phyloP scores from a whole-genome alignment of 1,140 invertebrate genomes.

The Saxidomus purpurata region DNA sequence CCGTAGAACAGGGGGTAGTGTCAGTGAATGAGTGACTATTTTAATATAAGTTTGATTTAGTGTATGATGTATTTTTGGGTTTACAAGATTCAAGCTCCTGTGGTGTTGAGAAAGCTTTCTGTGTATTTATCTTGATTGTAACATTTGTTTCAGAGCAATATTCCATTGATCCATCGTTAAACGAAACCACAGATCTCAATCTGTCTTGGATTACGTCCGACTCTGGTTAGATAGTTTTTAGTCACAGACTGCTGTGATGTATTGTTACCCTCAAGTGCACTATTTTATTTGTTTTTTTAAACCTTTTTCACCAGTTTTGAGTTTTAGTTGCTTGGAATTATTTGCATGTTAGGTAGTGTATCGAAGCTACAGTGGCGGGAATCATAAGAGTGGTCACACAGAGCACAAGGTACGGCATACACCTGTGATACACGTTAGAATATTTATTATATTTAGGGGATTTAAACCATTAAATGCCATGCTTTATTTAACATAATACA shows the following conservation, averaged over 20 bases:
- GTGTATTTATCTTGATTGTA: not conserved
- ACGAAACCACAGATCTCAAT: conserved; percentile 65
- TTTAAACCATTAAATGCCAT: too few species aligned
- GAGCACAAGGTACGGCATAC: too few species aligned
- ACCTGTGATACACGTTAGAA: too few species aligned
- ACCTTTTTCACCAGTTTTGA: not conserved
- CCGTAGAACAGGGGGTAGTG: too few species aligned
- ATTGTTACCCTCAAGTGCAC: conserved; percentile 13
- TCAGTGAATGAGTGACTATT: too few species aligned
- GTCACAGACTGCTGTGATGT: conserved; percentile 26
- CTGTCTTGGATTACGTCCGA: conserved; percentile 61
- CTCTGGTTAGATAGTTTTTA: conserved; percentile 54
- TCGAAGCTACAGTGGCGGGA: too few species aligned
- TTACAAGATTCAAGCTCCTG: not conserved
- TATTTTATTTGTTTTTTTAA: not conserved
- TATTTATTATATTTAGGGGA: too few species aligned
- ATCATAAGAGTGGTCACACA: too few species aligned
- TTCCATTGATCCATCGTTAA: conserved; percentile 60
- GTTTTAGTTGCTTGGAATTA: not conserved
- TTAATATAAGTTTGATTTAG: too few species aligned
- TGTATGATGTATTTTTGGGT: too few species aligned
- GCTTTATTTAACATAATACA: too few species aligned
- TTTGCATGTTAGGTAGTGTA: not conserved
- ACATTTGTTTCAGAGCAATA: conserved; percentile 57
- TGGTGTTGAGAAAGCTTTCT: not conserved